Evolutionary conservation across 1,140 invertebrate species (phyloP).

Genomic region (Cepaea nemoralis): DNA sequence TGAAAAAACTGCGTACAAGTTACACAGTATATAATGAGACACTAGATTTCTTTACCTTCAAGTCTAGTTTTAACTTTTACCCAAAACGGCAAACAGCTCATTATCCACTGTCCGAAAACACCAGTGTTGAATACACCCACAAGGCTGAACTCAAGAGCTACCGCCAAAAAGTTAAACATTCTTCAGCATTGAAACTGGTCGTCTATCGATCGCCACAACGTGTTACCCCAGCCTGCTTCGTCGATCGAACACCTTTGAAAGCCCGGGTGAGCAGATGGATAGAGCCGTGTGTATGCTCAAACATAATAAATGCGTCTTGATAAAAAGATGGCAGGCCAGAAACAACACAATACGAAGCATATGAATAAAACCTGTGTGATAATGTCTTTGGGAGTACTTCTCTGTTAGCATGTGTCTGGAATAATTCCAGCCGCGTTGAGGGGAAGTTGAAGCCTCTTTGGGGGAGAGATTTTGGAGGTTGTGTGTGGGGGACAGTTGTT

Average conservation of each 20-base stretch:
- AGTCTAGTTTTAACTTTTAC: no score
- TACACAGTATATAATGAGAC: no score
- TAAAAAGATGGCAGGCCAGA: neutral
- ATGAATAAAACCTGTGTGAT: neutral
- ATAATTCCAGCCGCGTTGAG: neutral
- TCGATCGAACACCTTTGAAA: conserved; percentile 14
- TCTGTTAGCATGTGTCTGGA: neutral
- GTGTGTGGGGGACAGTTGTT: no score
- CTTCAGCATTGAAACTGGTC: neutral
- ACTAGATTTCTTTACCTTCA: no score
- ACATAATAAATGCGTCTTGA: neutral
- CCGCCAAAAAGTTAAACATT: conserved; percentile 5
- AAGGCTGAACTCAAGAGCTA: neutral
- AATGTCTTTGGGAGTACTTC: neutral
- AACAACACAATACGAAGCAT: neutral
- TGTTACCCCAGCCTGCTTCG: neutral
- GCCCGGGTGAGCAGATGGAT: neutral
- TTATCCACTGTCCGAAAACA: no score
- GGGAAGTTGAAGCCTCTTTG: no score
- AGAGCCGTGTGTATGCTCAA: neutral
- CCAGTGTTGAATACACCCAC: neutral
- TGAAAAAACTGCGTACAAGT: no score
- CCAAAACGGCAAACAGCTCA: no score
- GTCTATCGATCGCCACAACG: neutral
- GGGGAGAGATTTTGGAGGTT: no score